Percentiles rank a stretch among this genome's conserved stretches.
phyloP scores from a whole-genome alignment of 30 jellyfish, hydroid and myxozoan species.

The Mastigias papua region DNA sequence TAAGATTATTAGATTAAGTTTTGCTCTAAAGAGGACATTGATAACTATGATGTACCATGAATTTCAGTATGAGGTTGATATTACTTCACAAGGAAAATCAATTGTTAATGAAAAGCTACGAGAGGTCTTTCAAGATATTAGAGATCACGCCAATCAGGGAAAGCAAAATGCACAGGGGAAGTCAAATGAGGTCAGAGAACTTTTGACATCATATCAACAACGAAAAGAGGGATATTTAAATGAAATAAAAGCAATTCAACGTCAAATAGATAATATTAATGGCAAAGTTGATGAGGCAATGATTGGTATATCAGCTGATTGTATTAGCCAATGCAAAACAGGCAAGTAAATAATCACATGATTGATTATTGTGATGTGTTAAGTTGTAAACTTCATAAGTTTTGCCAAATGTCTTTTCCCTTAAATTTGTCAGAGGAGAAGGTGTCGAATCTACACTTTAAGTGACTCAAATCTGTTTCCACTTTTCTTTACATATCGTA shows the following conservation, averaged over 20 bases:
- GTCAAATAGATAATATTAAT: slow-evolving; percentile 1
- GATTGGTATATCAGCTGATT: slow-evolving; percentile 46
- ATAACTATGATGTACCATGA: no score
- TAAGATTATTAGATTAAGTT: not conserved
- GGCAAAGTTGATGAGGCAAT: slow-evolving; percentile 1
- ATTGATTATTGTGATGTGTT: no score
- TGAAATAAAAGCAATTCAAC: slow-evolving; percentile 21
- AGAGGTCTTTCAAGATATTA: not conserved
- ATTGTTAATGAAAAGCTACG: not conserved
- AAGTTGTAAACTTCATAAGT: no score
- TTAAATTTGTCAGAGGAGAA: no score
- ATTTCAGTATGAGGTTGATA: not conserved
- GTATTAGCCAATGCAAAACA: slow-evolving; percentile 51
- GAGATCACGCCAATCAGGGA: not conserved
- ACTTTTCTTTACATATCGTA: no score
- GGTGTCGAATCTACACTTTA: no score
- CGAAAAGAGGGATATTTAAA: not conserved
- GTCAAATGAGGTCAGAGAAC: not conserved
- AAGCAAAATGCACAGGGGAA: not conserved
- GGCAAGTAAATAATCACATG: no score
- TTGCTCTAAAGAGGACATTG: not conserved
- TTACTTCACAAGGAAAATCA: not conserved
- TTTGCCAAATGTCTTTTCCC: no score
- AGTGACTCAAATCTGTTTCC: no score
- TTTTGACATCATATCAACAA: not conserved